Percentiles rank a stretch among this genome's conserved stretches.
These are phyloP conservation scores for Pemphredon lugubris DNA, from an alignment of 2,888 invertebrate species.

Conservation along the genomic window DNA sequence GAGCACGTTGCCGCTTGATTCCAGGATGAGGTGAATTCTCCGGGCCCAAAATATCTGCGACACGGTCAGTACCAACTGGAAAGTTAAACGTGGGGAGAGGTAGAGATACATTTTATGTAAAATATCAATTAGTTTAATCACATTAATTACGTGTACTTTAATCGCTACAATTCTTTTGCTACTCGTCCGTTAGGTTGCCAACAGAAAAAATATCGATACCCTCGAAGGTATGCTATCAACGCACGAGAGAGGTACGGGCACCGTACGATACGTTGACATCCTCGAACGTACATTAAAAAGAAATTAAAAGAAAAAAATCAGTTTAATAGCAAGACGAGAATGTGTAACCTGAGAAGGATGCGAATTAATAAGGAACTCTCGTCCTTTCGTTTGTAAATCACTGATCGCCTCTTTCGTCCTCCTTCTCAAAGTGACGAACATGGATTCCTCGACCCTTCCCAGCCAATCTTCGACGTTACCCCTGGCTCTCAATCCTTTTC, in stretches of 20 bases:
- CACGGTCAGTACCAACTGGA: conserved; percentile 90
- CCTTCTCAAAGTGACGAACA: conserved; percentile 90
- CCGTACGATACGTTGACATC: no score
- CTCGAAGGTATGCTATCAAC: no score
- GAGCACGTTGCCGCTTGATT: conserved; percentile 82
- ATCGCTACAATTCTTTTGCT: no score
- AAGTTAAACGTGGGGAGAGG: conserved; percentile 55
- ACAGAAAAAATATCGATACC: no score
- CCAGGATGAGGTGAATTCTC: conserved; percentile 89
- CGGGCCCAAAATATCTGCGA: conserved; percentile 95
- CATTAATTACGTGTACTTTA: no score
- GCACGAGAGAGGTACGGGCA: no score
- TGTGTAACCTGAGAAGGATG: conserved; percentile 87
- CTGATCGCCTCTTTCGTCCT: conserved; percentile 88
- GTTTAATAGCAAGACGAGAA: background rate
- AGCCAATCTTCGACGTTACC: conserved; percentile 97
- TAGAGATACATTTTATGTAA: no score
- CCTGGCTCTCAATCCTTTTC: conserved; percentile 91
- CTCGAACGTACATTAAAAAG: no score
- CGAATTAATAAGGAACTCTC: conserved; percentile 88
- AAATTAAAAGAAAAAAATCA: no score
- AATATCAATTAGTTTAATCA: no score
- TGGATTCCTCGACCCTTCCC: conserved; percentile 94
- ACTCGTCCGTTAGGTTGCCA: no score
- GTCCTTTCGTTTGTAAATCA: conserved; percentile 85